Evolutionary conservation across 2,113 vertebrate species (phyloP).

Genomic region (Phoenicopterus ruber): DNA sequence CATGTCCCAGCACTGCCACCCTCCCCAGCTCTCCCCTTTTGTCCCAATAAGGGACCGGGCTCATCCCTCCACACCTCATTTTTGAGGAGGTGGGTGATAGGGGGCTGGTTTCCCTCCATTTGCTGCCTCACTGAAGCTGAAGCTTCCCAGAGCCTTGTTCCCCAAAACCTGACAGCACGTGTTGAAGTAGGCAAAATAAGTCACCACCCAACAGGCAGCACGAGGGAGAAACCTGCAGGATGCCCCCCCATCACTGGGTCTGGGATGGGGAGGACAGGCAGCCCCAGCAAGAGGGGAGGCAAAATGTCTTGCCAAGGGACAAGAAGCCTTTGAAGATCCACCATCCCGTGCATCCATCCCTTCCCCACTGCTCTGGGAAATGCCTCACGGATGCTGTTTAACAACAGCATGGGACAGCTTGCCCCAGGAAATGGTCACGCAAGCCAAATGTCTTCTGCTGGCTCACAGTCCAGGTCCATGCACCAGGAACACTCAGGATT

Average conservation of each 20-base stretch:
- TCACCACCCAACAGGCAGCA: background rate
- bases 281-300: background rate
- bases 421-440: background rate
- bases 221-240: background rate
- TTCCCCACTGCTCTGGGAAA: background rate
- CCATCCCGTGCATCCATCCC: background rate
- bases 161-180: background rate
- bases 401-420: background rate
- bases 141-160: background rate
- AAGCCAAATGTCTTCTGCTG: background rate
- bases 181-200: background rate
- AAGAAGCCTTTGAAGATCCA: background rate
- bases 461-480: background rate
- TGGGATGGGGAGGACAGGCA: background rate
- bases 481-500: background rate
- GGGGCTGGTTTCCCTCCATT: background rate
- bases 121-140: background rate
- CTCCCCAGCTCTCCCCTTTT: background rate
- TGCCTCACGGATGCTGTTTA: background rate
- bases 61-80: background rate
- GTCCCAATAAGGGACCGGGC: background rate
- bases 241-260: fast-evolving
- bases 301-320: background rate
- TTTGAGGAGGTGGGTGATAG: background rate
- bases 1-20: background rate